Conservation (phyloP, 23 tunicate species). For the Trididemnum clinides region DNA sequence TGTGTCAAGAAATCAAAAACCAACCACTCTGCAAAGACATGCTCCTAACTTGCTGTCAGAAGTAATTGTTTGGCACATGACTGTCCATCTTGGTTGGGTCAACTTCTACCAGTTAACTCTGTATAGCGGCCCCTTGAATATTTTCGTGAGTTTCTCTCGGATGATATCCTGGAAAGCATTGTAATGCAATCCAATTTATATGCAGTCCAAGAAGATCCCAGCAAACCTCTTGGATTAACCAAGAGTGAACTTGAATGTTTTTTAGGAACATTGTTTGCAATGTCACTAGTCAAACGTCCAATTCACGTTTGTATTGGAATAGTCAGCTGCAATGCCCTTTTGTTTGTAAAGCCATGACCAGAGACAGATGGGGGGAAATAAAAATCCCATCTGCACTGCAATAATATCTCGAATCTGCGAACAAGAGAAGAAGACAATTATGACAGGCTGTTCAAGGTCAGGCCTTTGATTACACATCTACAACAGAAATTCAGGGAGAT, state of each 20-base stretch:
- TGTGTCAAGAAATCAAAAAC: neutral
- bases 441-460: conserved; percentile 6
- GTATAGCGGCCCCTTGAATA: neutral
- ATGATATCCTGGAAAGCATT: neutral
- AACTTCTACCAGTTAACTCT: neutral
- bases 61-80: too few species aligned
- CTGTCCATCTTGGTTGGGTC: neutral
- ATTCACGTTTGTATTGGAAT: conserved; percentile 1
- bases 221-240: neutral
- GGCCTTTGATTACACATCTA: neutral
- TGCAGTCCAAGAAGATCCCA: neutral
- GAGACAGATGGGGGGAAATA: neutral
- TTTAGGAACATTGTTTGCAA: neutral
- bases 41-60: neutral
- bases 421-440: neutral
- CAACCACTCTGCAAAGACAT: neutral
- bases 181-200: neutral
- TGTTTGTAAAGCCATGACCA: neutral
- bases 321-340: too few species aligned
- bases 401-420: neutral
- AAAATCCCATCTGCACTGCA: neutral
- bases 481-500: neutral
- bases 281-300: neutral
- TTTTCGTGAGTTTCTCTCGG: too few species aligned
- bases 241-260: neutral